Base-by-base conservation (phyloP, 35 echinoderm and acorn worm species). In the Heliocidaris tuberculata region DNA sequence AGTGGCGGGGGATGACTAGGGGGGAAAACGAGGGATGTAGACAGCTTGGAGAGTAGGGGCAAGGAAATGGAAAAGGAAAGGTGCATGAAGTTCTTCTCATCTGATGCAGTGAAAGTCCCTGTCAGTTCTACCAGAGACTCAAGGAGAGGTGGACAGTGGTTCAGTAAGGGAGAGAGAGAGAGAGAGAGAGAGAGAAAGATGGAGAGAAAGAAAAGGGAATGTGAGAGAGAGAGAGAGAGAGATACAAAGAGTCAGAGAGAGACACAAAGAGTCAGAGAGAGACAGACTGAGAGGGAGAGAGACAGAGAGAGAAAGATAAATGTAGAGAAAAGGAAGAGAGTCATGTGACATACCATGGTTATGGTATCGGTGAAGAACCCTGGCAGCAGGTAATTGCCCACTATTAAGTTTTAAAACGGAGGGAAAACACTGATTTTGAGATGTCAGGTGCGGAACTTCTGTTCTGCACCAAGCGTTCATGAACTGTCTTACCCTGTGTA, bases 1-100 rank as follows among this genome's bases (percentile, higher is more conserved):
- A 89, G 47, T 9, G 87, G 87, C 47, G 15, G 8, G 87, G 31
- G 87, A 89, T 89, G 87, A 89, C 87, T 89, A 47, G 87, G 87
- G 47, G 87, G 87, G 87, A 89, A 89, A 31, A 30, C 31, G 87
- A 48, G 87, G 87, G 87, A 48, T 32, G 87, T 12, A 24, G 87
- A 48, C 11, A 9, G 87, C 31, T 89, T 6, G 7, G 19, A 48
- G 87, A 89, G 12, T n/a, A 30, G 19, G 32, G 31, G 87, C 31
- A 13, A 89, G 31, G 87, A 89, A 89, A 48, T 32, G 21, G 6
- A 78, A 78, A 78, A 78, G 65, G 65, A 78, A 78, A 78, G 65
- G 21, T 78, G 19, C 65, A 78, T 42, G 35, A 78, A n/a, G 65
- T 6, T 78, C 65, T 78, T n/a, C 21, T 78, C 65, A 78, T 27